Evolutionary conservation across 2,888 invertebrate genomes (phyloP), one percentile per base, ranked within the genome.

Genomic region (Rhagium mordax): DNA sequence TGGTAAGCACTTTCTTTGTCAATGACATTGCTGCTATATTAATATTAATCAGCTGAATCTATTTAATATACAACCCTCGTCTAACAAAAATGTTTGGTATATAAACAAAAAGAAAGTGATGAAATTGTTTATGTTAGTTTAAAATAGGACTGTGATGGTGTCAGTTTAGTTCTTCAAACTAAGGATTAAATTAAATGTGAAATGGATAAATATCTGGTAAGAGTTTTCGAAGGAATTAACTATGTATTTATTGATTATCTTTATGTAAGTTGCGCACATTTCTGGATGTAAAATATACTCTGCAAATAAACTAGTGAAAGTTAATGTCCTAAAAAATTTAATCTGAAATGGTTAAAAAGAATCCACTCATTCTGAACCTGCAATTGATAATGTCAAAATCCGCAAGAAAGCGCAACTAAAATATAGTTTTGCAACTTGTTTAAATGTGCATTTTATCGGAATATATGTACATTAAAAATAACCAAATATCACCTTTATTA

Each of bases 41-140:
- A 84, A 83, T 82, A 83, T 83, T 84, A 82, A 82, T 79, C 70
- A 80, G 75, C 72, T 69, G 64, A 62, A 77, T 70, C 74, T 81
- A 74, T 77, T 86, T 85, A 80, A 82, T 74, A 85, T 83, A 81
- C 86, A 82, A 80, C 81, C 80, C 83, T 84, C 84, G 85, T 84
- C 73, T 77, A 20, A 29, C 72, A 71, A 75, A 81, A 81, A 82
- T 77, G 70, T 78, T 73, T 76, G 74, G 75, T 86, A 86, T 86
- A 86, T 85, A 85, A 85, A 81, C 81, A 79, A 82, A 81, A 84
- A 83, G 85, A 86, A 86, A 85, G 85, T 84, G 81, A 77, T 70
- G 66, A 75, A 70, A 74, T 83, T 76, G 83, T 82, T 84, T 83
- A 81, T 85, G 83, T 76, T 70, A 67, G 75, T 76, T 73, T 71